Evolutionary conservation across 2,888 invertebrate species (phyloP).

Genomic region (Congeria kusceri): DNA sequence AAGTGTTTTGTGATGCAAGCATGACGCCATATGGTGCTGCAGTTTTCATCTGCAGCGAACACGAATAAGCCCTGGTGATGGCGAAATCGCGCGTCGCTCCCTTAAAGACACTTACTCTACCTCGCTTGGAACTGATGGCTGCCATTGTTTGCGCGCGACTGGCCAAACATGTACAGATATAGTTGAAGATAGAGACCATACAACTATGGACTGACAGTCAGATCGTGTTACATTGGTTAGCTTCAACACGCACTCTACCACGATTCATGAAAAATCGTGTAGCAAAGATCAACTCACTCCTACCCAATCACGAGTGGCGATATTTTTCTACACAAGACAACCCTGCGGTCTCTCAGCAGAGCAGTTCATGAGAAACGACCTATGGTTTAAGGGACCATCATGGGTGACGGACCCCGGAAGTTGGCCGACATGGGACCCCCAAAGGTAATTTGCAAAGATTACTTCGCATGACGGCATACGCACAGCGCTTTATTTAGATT

Average conservation of each 20-base stretch:
- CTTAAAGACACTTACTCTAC: too few relatives aligned
- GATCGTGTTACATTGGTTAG: constrained; percentile 29
- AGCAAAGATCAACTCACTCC: not conserved
- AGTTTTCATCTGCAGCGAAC: constrained; percentile 17
- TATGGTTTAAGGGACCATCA: constrained; percentile 18
- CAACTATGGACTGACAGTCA: constrained; percentile 26
- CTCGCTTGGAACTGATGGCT: too few relatives aligned
- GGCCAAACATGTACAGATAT: not conserved
- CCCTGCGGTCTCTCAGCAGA: constrained; percentile 13
- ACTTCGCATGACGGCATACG: too few relatives aligned
- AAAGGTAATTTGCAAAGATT: too few relatives aligned
- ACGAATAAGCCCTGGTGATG: constrained; percentile 19
- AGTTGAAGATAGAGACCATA: not conserved
- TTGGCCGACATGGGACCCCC: constrained; percentile 13
- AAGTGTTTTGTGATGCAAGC: constrained; percentile 23
- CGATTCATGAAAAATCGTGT: constrained; percentile 17
- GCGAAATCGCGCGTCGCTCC: constrained; percentile 35
- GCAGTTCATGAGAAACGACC: constrained; percentile 5
- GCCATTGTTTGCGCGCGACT: constrained; percentile 15
- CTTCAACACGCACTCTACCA: not conserved
- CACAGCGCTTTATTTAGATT: too few relatives aligned
- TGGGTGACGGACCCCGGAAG: not conserved
- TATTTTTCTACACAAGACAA: constrained; percentile 20
- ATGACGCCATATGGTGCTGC: too few relatives aligned
- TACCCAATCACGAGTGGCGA: constrained; percentile 6